Percentiles rank a stretch among this genome's conserved stretches.
These are phyloP conservation scores for Pilophorus perplexus DNA, from an alignment of 2,888 invertebrate species.

Conservation along the genomic window DNA sequence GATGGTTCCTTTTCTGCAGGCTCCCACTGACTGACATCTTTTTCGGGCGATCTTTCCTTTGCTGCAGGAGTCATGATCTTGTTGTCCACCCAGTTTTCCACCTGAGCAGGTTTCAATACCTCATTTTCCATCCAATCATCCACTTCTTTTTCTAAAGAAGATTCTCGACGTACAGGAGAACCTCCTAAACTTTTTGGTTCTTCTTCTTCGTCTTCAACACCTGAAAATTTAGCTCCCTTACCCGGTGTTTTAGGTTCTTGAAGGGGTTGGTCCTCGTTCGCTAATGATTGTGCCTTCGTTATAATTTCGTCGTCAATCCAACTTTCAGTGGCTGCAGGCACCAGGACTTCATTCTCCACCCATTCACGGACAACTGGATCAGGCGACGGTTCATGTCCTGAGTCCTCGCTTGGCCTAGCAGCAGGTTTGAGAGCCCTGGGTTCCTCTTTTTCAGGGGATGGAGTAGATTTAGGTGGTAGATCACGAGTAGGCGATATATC, in stretches of 20 bases:
- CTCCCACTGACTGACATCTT: no score
- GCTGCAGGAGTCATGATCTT: slow-evolving; percentile 17
- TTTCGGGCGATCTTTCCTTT: no score
- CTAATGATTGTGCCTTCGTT: no score
- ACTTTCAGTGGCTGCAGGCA: neutral
- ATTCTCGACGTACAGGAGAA: no score
- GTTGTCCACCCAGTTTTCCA: slow-evolving; percentile 2
- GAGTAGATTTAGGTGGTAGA: no score
- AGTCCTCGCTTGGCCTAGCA: neutral
- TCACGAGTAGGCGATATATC: no score
- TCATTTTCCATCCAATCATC: neutral
- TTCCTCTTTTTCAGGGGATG: neutral
- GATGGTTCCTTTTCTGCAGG: no score
- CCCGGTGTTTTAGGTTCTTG: no score
- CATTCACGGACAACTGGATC: neutral
- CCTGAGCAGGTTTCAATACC: slow-evolving; percentile 8
- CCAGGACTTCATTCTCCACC: slow-evolving; percentile 6
- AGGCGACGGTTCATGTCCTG: neutral
- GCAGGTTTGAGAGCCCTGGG: neutral
- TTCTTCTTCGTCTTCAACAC: neutral
- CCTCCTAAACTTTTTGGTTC: neutral
- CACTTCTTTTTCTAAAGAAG: no score
- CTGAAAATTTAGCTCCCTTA: neutral
- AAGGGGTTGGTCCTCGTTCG: no score
- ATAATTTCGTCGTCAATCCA: slow-evolving; percentile 4